These are phyloP conservation scores for Labrus mixtus DNA, from an alignment of 2,113 vertebrate species.

Conservation along the genomic window DNA sequence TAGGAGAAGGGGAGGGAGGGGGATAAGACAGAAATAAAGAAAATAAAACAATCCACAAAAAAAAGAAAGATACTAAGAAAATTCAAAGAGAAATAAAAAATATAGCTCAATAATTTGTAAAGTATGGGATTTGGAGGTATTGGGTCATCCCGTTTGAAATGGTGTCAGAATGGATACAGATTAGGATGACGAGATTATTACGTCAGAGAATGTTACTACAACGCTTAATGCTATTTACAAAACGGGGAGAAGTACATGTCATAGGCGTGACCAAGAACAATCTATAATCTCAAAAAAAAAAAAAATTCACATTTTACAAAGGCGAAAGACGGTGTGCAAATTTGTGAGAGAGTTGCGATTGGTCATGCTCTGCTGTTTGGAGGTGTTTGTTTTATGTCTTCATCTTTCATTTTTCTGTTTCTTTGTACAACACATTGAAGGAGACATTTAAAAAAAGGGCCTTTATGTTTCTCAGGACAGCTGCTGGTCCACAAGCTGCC, in stretches of 20 bases:
- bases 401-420: not conserved
- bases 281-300: not conserved
- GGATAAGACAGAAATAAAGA: not conserved
- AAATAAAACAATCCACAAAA: not conserved
- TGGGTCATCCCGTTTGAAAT: not conserved
- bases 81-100: slow-evolving; percentile 4
- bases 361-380: not conserved
- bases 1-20: slow-evolving; percentile 16
- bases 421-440: slow-evolving; percentile 9
- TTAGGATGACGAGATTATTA: slow-evolving; percentile 72
- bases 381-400: not conserved
- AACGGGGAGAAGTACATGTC: slow-evolving; percentile 23
- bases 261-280: not conserved
- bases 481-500: slow-evolving; percentile 4
- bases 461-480: slow-evolving; percentile 28
- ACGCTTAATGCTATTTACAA: slow-evolving; percentile 44
- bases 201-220: slow-evolving; percentile 43
- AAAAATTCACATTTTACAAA: not conserved
- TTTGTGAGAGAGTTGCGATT: not conserved
- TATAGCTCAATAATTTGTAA: not conserved
- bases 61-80: slow-evolving; percentile 4
- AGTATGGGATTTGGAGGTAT: slow-evolving; percentile 10
- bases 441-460: slow-evolving; percentile 16
- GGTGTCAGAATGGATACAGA: slow-evolving; percentile 38
- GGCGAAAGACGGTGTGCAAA: not conserved